Evolutionary conservation across 2,888 invertebrate genomes (phyloP), one percentile per base, ranked within the genome.

Genomic region (Plagodis dolabraria): DNA sequence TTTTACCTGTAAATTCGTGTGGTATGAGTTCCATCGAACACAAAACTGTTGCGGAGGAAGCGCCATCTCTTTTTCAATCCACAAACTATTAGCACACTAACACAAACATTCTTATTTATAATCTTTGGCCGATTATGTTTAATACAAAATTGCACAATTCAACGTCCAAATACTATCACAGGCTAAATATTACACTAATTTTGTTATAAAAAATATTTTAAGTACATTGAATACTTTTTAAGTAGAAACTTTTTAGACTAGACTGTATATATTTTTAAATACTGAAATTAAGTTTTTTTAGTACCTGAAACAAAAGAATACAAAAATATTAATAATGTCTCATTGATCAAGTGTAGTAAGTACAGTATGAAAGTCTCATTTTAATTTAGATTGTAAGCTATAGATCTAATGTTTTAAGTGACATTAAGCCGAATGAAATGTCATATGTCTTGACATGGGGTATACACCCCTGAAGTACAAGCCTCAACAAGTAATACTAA

Each of bases 1-100:
- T 36, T 6, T 38, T 95, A 92, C 92, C 91, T 92, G 96, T 87
- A 97, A 93, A 80, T 96, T 96, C 44, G 95, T 95, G 78, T 96
- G 96, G 83, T 96, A 96, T 71, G 96, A 96, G 84, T 96, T 96
- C 97, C 96, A 97, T 76, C 96, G 93, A 50, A 97, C 95, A 79
- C 96, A 96, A 71, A 96, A 96, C 91, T 96, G 94, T 77, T 95
- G 95, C 60, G 94, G 94, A 4, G 93, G 88, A 38, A 89, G 57
- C 80, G 93, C 90, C 93, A 93, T 93, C 77, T 89, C 83, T 64
- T 64, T 36, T 57, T 42, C 44, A 11, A 65, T 64, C 60, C 67
- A 59, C 50, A 54, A 61, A 74, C 74, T 72, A 70, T 61, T 46
- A 50, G 11, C 51, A 63, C 52, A 60, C 40, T 58, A 64, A 51